Evolutionary conservation across 1,140 invertebrate species (phyloP), one percentile per base, ranked within the genome.

Genomic region (Condylostylus longicornis): DNA sequence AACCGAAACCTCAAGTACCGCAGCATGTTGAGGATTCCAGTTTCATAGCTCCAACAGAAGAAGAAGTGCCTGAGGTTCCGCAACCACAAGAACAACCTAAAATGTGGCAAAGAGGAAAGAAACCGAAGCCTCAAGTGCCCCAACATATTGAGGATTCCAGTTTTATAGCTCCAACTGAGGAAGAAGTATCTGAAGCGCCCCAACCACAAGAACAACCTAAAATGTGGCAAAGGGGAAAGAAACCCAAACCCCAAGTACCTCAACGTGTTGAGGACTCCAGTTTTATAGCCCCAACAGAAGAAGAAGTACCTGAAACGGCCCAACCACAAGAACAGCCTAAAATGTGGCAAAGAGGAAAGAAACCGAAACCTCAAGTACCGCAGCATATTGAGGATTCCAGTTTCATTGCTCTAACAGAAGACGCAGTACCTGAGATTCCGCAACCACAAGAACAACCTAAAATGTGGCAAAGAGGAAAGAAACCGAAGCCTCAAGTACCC

Each of bases 61-160:
- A 49, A 4, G 46, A 55, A 14, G 44, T 53, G 22, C 51, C 54
- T 23, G 41, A 47, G 6, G n/a, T 54, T 8, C 20, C 44, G 18
- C 49, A 55, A 39, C 52, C 50, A 6, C 40, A 53, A 18, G 37
- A 39, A 18, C 5, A 12, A 23, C 45, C 55, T 2, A 48, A 62
- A 2, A 49, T 57, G 32, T 67, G 65, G 65, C 46, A 52, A 14
- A 51, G 58, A 21, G 63, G 54, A 1, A 42, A 32, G 13, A n/a
- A n/a, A n/a, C n/a, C n/a, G n/a, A 61, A 59, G 35, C 48, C 50
- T 0, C 39, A 51, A 18, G 43, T 59, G 37, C 49, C 49, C n/a
- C 38, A 49, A 29, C 45, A 60, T 35, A 29, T 57, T 2, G 58
- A 58, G 29, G 55, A 60, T 31, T 49, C 53, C 2, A 46, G 51